phyloP scores from a whole-genome alignment of 1,140 invertebrate species.

The Drosophila pseudoananassae region DNA sequence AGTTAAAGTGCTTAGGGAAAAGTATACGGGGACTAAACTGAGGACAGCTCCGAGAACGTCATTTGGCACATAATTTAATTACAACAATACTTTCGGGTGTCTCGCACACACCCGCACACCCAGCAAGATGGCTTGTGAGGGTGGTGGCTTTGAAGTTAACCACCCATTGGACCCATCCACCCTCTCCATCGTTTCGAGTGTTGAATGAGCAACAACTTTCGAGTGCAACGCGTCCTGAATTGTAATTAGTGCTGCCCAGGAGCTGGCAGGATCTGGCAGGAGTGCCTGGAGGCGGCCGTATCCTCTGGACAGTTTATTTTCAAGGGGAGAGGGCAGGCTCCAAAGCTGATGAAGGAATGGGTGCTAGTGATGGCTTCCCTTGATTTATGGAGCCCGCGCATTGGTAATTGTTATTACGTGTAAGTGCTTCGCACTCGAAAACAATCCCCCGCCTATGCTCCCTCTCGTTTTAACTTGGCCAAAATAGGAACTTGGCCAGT shows the following conservation, averaged over 20 bases:
- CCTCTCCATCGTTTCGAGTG: constrained; percentile 39
- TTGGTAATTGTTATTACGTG: constrained; percentile 66
- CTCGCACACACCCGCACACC: background rate
- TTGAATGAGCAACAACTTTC: constrained; percentile 62
- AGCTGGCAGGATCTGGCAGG: constrained; percentile 4
- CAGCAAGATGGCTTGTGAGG: background rate
- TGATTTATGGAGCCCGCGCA: constrained; percentile 58
- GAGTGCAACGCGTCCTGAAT: constrained; percentile 65
- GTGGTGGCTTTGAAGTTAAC: constrained; percentile 48
- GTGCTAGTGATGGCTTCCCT: constrained; percentile 32
- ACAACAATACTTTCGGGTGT: constrained; percentile 57
- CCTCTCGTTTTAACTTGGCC: background rate
- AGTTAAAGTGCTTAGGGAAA: constrained; percentile 2
- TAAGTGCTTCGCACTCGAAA: constrained; percentile 36
- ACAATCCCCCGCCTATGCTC: constrained; percentile 5
- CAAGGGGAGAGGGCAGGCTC: background rate
- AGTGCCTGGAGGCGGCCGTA: background rate
- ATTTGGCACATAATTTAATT: constrained; percentile 68
- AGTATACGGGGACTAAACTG: background rate
- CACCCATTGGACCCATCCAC: constrained; percentile 5
- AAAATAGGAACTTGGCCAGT: constrained; percentile 1
- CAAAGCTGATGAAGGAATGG: background rate
- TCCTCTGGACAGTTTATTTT: constrained; percentile 33
- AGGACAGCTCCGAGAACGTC: constrained; percentile 49
- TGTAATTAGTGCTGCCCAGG: constrained; percentile 58